These are phyloP conservation scores for Leptinotarsa undecemlineata DNA, from an alignment of 1,140 invertebrate genomes.

Conservation along the genomic window DNA sequence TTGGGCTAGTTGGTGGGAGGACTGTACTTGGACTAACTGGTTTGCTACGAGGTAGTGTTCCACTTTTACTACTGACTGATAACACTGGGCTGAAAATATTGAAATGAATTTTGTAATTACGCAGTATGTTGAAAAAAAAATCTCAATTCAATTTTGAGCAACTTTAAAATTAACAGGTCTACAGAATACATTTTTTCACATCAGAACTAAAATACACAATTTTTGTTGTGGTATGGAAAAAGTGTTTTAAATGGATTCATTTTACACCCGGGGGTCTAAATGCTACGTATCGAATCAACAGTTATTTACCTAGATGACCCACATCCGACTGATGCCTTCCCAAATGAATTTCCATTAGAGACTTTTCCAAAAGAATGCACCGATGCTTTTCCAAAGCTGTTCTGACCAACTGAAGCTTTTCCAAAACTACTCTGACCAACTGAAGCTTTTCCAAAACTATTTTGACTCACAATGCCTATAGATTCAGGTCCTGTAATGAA, in stretches of 20 bases:
- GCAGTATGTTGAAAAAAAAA: too few species aligned
- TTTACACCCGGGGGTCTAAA: too few species aligned
- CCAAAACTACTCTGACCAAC: conserved; percentile 44
- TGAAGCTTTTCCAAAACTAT: conserved; percentile 45
- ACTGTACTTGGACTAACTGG: conserved; percentile 32
- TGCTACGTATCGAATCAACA: too few species aligned
- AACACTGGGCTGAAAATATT: conserved; percentile 44
- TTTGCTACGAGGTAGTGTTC: conserved; percentile 46
- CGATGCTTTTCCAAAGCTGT: conserved; percentile 45
- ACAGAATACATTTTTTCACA: too few species aligned
- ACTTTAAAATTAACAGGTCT: too few species aligned
- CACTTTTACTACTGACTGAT: conserved; percentile 44
- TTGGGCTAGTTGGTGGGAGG: conserved; percentile 45
- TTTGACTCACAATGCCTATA: conserved; percentile 43
- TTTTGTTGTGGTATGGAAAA: too few species aligned
- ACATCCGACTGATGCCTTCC: conserved; percentile 45
- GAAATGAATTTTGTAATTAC: not conserved
- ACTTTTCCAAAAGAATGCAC: conserved; percentile 22
- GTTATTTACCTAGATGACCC: conserved; percentile 44
- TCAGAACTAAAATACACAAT: too few species aligned
- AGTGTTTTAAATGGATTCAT: too few species aligned
- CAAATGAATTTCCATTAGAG: conserved; percentile 31
- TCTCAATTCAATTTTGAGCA: too few species aligned
- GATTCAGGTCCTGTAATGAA: conserved; percentile 41
- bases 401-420: conserved; percentile 44